Evolutionary conservation across 1,140 invertebrate genomes (phyloP), one percentile per base, ranked within the genome.

Genomic region (Theocolax elegans): DNA sequence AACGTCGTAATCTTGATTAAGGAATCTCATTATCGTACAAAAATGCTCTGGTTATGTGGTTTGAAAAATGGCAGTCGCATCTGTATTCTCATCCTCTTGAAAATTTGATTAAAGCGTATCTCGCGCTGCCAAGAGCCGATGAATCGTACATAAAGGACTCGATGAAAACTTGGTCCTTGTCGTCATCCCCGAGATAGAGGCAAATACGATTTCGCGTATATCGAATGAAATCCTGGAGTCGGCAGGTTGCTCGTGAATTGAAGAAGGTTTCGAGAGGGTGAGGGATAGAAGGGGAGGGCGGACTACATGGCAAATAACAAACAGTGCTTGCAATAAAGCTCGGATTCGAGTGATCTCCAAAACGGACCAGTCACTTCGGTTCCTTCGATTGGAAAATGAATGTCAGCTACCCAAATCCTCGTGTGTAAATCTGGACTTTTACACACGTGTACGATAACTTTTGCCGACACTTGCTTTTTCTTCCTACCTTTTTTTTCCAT

Each of bases 201-300:
- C 65, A 59, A 58, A 67, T 59, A 59, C 54, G 31, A 67, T 67
- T 67, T 59, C 19, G 15, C 65, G 40, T 49, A 35, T 19, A 58
- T 66, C 48, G 31, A 64, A 21, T 51, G 31, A 63, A 63, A 63
- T 49, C 60, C 31, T 51, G 72, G 72, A 70, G 72, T 69, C 66
- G 66, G 53, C 59, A 73, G 67, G 73, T 70, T 63, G 65, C 58
- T 72, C 67, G 63, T n/a, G 31, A 15, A 31, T 13, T 35, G 70
- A 67, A 48, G 46, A 67, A 42, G n/a, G 9, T 10, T 25, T 21
- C n/a, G 59, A 46, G 10, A 27, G 17, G 15, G 21, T 10, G 71
- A 60, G 68, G 38, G 27, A 46, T 8, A 51, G 44, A 49, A 40
- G 48, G 56, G 21, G 42, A 62, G 44, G n/a, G 21, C 17, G 56